A percentile compares a stretch with the other conserved stretches of the same genome.
These are phyloP conservation scores for Sarcophaga variegata DNA, from an alignment of 2,888 invertebrate genomes.

Conservation along the genomic window DNA sequence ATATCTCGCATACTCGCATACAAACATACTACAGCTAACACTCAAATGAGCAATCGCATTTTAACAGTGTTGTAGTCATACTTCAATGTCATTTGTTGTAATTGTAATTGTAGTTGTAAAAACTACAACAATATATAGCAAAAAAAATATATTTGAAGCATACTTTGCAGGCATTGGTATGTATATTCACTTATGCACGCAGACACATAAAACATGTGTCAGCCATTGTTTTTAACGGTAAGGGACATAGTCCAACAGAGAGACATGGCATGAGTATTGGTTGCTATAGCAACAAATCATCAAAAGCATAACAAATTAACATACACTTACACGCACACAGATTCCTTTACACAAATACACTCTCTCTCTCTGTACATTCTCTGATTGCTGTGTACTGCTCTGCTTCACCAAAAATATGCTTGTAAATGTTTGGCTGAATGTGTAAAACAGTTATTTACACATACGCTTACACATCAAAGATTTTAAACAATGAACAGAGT, in stretches of 20 bases:
- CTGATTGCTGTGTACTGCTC: too few relatives aligned
- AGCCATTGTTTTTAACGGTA: slow-evolving; percentile 30
- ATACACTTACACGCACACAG: slow-evolving; percentile 9
- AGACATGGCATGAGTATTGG: not conserved
- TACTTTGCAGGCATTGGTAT: slow-evolving; percentile 4
- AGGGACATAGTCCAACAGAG: slow-evolving; percentile 5
- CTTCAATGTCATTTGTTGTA: slow-evolving; percentile 4
- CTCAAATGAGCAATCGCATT: slow-evolving; percentile 63
- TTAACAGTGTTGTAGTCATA: slow-evolving; percentile 41
- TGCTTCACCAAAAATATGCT: not conserved
- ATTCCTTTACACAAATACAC: not conserved
- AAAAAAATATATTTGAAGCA: not conserved
- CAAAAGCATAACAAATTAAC: slow-evolving; percentile 71
- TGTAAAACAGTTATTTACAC: not conserved
- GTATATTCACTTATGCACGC: slow-evolving; percentile 2
- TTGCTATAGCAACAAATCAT: slow-evolving; percentile 79
- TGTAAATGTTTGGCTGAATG: slow-evolving; percentile 6
- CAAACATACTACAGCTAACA: not conserved
- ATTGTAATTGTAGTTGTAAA: not conserved
- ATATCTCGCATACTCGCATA: slow-evolving; percentile 7
- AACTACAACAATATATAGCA: slow-evolving; percentile 28
- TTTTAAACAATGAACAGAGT: not conserved
- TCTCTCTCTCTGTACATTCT: not conserved
- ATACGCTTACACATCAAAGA: not conserved
- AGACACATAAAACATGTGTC: slow-evolving; percentile 52